A percentile compares a stretch with the other conserved stretches of the same genome.
These are phyloP conservation scores for Percina caprodes DNA, from an alignment of 2,113 vertebrate species.

Conservation along the genomic window DNA sequence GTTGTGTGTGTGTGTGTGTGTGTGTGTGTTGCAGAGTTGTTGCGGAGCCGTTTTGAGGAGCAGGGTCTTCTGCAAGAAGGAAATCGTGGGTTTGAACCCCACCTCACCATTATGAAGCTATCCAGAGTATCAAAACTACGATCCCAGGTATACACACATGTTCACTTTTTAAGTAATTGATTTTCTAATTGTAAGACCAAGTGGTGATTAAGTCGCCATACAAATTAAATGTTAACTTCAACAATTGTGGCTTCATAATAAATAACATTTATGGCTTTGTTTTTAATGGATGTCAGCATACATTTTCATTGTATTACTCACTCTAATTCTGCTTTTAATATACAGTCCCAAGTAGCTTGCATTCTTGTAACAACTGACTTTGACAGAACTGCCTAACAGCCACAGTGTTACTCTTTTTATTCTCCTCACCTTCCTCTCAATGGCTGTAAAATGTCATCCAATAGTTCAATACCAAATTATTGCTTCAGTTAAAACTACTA, in stretches of 20 bases:
- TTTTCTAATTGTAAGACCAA: too few species aligned
- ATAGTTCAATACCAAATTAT: not conserved
- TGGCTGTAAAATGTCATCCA: not conserved
- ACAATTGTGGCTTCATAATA: not conserved
- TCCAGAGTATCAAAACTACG: slow-evolving; percentile 88
- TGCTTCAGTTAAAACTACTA: not conserved
- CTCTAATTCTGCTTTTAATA: not conserved
- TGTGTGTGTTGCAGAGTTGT: slow-evolving; percentile 82
- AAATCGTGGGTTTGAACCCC: slow-evolving; percentile 88
- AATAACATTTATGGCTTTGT: not conserved
- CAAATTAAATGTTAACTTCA: not conserved
- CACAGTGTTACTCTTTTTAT: not conserved
- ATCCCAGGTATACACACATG: slow-evolving; percentile 84
- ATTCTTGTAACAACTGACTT: not conserved
- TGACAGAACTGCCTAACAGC: not conserved
- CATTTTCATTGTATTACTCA: not conserved
- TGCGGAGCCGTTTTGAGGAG: slow-evolving; percentile 88
- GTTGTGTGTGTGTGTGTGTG: slow-evolving; percentile 43
- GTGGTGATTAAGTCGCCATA: not conserved
- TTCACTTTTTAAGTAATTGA: too few species aligned
- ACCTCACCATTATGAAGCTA: slow-evolving; percentile 98
- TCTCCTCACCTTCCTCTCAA: not conserved
- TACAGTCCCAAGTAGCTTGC: too few species aligned
- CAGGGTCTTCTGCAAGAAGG: slow-evolving; percentile 88
- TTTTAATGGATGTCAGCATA: not conserved